phyloP scores from a whole-genome alignment of 1,140 invertebrate species.

The Habropoda laboriosa region DNA sequence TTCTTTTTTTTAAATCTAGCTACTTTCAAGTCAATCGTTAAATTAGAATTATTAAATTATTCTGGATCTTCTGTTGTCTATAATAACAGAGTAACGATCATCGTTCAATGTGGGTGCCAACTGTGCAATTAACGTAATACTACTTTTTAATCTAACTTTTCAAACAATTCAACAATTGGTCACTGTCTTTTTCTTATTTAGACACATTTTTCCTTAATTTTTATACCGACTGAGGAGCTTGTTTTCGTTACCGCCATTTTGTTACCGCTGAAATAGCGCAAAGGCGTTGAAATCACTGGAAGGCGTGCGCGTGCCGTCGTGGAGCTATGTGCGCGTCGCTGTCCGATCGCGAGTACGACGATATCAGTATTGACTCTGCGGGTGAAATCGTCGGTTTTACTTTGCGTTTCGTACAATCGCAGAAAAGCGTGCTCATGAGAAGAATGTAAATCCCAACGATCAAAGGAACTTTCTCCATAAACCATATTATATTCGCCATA shows the following conservation, averaged over 20 bases:
- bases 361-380: not conserved
- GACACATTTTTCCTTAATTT: no score
- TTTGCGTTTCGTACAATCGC: not conserved
- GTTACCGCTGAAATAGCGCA: no score
- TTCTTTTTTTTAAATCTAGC: not conserved
- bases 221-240: no score
- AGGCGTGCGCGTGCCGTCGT: no score
- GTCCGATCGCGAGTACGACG: not conserved
- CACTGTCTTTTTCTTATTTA: no score
- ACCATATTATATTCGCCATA: not conserved
- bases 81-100: not conserved
- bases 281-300: conserved; percentile 13
- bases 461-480: not conserved
- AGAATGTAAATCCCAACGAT: conserved; percentile 25
- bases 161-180: no score
- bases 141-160: no score
- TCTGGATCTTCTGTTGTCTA: not conserved
- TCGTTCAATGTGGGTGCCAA: no score
- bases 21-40: not conserved
- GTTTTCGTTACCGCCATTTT: no score
- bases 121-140: no score
- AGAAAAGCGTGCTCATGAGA: not conserved
- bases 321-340: not conserved
- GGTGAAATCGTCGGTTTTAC: not conserved
- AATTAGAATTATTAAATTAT: not conserved